A percentile compares a stretch with the other conserved stretches of the same genome.
Evolutionary conservation across 2,888 invertebrate species (phyloP).

Genomic region (Scaptomyza tumidula): DNA sequence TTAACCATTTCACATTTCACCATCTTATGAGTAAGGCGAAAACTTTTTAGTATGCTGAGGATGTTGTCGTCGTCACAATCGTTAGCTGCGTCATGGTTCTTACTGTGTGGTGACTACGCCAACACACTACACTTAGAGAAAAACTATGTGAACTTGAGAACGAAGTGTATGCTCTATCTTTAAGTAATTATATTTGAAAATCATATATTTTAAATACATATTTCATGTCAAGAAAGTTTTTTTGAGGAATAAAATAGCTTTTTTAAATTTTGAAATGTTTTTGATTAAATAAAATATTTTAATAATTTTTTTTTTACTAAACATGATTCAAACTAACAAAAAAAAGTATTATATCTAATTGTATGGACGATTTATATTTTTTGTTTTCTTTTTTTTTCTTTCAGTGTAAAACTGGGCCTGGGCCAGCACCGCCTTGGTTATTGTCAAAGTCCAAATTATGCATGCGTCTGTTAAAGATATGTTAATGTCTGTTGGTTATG

Average conservation of each 20-base stretch:
- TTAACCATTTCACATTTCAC: constrained; percentile 73
- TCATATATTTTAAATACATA: too few relatives aligned
- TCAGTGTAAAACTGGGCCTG: neutral
- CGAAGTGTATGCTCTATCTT: too few relatives aligned
- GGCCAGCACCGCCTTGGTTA: constrained; percentile 22
- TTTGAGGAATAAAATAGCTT: too few relatives aligned
- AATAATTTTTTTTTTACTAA: too few relatives aligned
- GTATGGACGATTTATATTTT: too few relatives aligned
- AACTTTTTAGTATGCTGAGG: constrained; percentile 68
- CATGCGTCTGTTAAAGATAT: constrained; percentile 71
- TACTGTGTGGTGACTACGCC: neutral
- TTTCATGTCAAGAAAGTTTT: too few relatives aligned
- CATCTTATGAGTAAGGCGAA: constrained; percentile 58
- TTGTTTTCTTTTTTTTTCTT: neutral
- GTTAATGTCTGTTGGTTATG: constrained; percentile 65
- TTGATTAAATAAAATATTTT: too few relatives aligned
- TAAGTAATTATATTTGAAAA: too few relatives aligned
- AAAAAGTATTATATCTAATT: too few relatives aligned
- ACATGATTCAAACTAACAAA: too few relatives aligned
- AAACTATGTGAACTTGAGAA: too few relatives aligned
- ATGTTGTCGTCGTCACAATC: constrained; percentile 51
- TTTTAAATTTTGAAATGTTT: too few relatives aligned
- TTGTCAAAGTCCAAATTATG: constrained; percentile 77
- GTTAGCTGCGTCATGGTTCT: constrained; percentile 52
- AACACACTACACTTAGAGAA: neutral